These are phyloP conservation scores for Macaca nemestrina DNA, from an alignment of 2,113 vertebrate species.

Conservation along the genomic window DNA sequence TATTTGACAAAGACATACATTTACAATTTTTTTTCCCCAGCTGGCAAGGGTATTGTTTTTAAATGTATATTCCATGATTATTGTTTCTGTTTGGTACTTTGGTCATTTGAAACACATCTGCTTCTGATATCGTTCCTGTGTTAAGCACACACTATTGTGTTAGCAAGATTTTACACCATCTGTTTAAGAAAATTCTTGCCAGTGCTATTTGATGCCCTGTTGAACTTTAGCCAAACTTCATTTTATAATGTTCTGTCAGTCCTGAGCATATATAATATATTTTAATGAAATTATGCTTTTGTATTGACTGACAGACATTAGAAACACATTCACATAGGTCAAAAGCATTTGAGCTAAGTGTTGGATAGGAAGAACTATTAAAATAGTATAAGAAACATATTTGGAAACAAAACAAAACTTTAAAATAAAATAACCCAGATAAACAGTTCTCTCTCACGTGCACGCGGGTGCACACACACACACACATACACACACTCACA, in stretches of 20 bases:
- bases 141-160: slow-evolving; percentile 74
- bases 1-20: slow-evolving; percentile 55
- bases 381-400: slow-evolving; percentile 60
- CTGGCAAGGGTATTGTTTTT: slow-evolving; percentile 64
- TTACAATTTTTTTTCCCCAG: not conserved
- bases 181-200: slow-evolving; percentile 73
- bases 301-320: slow-evolving; percentile 69
- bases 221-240: slow-evolving; percentile 75
- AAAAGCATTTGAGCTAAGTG: slow-evolving; percentile 47
- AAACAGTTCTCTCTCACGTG: not conserved
- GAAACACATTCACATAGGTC: slow-evolving; percentile 69
- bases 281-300: slow-evolving; percentile 74
- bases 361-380: slow-evolving; percentile 26
- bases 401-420: slow-evolving; percentile 66
- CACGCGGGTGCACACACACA: not conserved
- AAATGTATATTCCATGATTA: slow-evolving; percentile 73
- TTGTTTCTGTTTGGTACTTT: slow-evolving; percentile 73
- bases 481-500: not conserved
- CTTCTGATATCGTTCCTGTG: slow-evolving; percentile 73
- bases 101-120: slow-evolving; percentile 79
- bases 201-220: slow-evolving; percentile 75
- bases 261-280: slow-evolving; percentile 65
- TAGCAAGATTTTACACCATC: slow-evolving; percentile 80
- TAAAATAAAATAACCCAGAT: slow-evolving; percentile 55
- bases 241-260: slow-evolving; percentile 59